Conservation (phyloP, 1,140 invertebrate genomes). For the Caenorhabditis inopinata region DNA sequence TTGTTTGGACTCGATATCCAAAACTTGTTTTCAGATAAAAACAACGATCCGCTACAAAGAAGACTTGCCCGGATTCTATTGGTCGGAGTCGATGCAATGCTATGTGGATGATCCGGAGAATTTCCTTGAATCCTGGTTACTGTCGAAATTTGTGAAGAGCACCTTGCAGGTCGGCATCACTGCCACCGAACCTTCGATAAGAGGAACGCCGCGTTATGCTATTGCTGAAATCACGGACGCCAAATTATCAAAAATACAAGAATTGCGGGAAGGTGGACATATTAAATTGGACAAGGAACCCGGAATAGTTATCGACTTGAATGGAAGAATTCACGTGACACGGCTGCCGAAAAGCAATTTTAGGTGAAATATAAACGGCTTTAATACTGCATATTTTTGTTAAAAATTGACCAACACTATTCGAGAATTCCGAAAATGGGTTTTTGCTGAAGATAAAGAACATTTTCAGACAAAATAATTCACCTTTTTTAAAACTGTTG, state of each 20-base stretch:
- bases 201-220: background rate
- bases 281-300: background rate
- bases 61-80: background rate
- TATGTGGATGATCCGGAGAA: background rate
- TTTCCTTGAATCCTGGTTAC: background rate
- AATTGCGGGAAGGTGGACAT: background rate
- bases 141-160: background rate
- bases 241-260: background rate
- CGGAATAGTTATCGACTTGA: background rate
- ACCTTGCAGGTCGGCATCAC: background rate
- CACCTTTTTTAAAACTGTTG: too few species aligned
- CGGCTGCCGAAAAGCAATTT: conserved; percentile 6
- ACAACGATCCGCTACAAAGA: background rate
- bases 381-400: background rate
- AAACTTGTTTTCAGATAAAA: background rate
- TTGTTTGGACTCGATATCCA: too few species aligned
- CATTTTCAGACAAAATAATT: too few species aligned
- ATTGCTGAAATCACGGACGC: background rate
- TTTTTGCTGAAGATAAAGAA: too few species aligned
- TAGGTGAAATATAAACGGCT: background rate
- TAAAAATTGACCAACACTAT: background rate
- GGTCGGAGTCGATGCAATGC: background rate
- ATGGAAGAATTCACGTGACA: background rate
- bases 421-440: too few species aligned
- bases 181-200: background rate